Evolutionary conservation across 2,888 invertebrate species (phyloP).

Genomic region (Thelaira solivaga): DNA sequence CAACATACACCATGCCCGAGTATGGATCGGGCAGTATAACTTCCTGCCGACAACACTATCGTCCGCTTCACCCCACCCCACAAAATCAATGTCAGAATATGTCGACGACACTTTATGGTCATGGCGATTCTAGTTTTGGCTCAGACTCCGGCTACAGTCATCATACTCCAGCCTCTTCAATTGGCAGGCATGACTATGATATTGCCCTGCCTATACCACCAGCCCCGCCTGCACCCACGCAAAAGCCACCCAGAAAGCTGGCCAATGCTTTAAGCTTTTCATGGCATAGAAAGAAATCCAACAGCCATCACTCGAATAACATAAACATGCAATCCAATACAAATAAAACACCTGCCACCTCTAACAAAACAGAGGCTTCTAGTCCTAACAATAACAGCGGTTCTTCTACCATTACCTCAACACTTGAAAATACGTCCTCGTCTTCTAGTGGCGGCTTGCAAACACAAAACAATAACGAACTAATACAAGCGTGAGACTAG

Average conservation of each 20-base stretch:
- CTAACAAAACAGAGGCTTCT: conserved; percentile 65
- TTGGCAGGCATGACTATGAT: conserved; percentile 73
- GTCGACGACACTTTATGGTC: conserved; percentile 80
- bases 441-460: conserved; percentile 47
- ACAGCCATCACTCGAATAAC: conserved; percentile 37
- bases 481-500: conserved; percentile 58
- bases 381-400: conserved; percentile 73
- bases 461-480: conserved; percentile 62
- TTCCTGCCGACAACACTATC: conserved; percentile 51
- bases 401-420: conserved; percentile 69
- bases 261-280: conserved; percentile 71
- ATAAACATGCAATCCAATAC: conserved; percentile 50
- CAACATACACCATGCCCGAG: conserved; percentile 71
- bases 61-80: conserved; percentile 52
- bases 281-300: conserved; percentile 69
- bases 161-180: conserved; percentile 76
- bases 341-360: conserved; percentile 42
- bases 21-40: conserved; percentile 60
- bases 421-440: conserved; percentile 67
- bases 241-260: conserved; percentile 68
- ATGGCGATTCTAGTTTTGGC: conserved; percentile 86
- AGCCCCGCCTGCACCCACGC: conserved; percentile 63
- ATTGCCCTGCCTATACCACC: conserved; percentile 63
- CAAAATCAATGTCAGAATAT: conserved; percentile 62
- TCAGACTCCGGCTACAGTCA: conserved; percentile 92